A percentile compares a stretch with the other conserved stretches of the same genome.
These are phyloP conservation scores for Lacanobia oleracea DNA, from an alignment of 2,888 invertebrate species.

Conservation along the genomic window DNA sequence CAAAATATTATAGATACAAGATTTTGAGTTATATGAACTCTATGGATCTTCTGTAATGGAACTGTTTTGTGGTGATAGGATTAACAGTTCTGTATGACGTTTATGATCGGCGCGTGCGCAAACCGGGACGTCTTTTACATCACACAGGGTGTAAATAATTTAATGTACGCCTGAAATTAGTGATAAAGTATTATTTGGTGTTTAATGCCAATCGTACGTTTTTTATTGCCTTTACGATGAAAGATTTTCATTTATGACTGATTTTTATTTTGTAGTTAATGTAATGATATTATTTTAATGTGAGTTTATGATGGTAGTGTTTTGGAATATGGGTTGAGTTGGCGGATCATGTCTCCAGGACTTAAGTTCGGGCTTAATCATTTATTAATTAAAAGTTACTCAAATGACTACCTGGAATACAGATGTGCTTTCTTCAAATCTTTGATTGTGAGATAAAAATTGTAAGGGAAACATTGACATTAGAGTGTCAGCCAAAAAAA, in stretches of 20 bases:
- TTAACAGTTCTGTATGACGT: conserved; percentile 59
- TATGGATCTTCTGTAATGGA: conserved; percentile 35
- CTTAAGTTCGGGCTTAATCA: background rate
- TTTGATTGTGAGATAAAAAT: too few relatives aligned
- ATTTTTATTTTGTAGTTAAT: conserved; percentile 45
- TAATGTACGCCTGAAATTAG: conserved; percentile 76
- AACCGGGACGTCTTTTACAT: conserved; percentile 72
- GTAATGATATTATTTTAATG: conserved; percentile 34
- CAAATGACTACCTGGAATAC: background rate
- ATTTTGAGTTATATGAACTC: background rate
- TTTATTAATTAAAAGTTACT: background rate
- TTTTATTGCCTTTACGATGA: conserved; percentile 72
- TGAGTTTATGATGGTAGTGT: conserved; percentile 28
- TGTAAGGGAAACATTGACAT: too few relatives aligned
- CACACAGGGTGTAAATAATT: conserved; percentile 76
- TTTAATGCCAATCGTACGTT: conserved; percentile 84
- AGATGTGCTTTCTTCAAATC: too few relatives aligned
- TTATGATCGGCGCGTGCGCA: conserved; percentile 84
- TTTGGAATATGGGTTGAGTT: background rate
- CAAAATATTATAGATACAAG: too few relatives aligned
- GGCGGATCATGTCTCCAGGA: background rate
- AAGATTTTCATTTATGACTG: conserved; percentile 44
- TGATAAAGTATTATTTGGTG: conserved; percentile 83
- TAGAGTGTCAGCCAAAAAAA: too few relatives aligned
- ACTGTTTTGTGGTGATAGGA: conserved; percentile 24